These are phyloP conservation scores for Yponomeuta plumbellus DNA, from an alignment of 2,888 invertebrate genomes.

Conservation along the genomic window DNA sequence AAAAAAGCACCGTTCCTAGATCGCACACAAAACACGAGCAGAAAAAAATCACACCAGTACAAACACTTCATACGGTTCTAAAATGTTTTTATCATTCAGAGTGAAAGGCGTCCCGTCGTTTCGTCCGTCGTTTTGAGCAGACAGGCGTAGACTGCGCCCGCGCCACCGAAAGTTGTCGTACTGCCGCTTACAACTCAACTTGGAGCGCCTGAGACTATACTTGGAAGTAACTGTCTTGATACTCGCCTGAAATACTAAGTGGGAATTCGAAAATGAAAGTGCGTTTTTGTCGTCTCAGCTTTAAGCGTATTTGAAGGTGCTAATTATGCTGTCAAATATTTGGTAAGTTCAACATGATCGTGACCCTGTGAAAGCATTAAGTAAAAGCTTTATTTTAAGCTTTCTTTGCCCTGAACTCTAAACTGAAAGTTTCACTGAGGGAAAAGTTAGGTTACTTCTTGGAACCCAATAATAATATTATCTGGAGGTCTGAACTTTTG, in stretches of 20 bases:
- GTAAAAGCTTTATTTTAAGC: too few relatives aligned
- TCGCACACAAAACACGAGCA: not conserved
- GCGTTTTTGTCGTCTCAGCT: conserved; percentile 24
- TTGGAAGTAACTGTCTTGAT: conserved; percentile 64
- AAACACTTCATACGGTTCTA: conserved; percentile 28
- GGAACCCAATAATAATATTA: too few relatives aligned
- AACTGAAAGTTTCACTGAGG: too few relatives aligned
- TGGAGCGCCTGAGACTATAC: conserved; percentile 40
- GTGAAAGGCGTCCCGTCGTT: conserved; percentile 12
- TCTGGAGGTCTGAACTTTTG: too few relatives aligned
- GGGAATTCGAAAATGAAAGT: conserved; percentile 59
- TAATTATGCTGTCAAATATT: too few relatives aligned
- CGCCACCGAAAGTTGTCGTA: conserved; percentile 47
- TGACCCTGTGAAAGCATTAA: too few relatives aligned
- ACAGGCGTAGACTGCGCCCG: conserved; percentile 66
- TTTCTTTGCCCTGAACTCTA: too few relatives aligned
- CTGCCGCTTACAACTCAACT: conserved; percentile 55
- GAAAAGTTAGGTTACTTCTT: too few relatives aligned
- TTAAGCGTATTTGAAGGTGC: too few relatives aligned
- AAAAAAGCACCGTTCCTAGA: conserved; percentile 30
- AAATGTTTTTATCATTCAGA: conserved; percentile 21
- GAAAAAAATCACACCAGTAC: not conserved
- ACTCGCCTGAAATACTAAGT: conserved; percentile 61
- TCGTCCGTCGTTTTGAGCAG: conserved; percentile 60
- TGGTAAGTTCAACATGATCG: too few relatives aligned